phyloP scores from a whole-genome alignment of 2,113 vertebrate species.

The Chamaetylas fuelleborni region DNA sequence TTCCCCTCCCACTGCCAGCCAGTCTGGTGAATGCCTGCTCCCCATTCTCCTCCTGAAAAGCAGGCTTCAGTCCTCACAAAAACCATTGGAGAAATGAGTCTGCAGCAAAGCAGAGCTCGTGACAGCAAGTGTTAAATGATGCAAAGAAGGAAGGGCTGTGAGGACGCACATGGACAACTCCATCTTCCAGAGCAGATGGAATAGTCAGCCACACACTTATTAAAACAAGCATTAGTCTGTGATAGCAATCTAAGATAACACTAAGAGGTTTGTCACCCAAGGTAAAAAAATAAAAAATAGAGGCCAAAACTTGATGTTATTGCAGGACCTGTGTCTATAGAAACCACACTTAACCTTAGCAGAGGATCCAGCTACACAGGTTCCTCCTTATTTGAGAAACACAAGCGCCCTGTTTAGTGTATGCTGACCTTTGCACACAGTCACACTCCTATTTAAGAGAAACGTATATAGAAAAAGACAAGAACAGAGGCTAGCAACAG shows the following conservation, averaged over 20 bases:
- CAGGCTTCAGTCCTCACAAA: background rate
- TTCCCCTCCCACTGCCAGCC: background rate
- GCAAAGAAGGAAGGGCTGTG: background rate
- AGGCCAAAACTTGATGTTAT: background rate
- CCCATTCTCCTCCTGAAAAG: background rate
- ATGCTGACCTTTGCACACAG: background rate
- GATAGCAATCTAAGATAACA: constrained; percentile 45
- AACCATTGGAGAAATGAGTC: background rate
- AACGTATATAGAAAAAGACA: background rate
- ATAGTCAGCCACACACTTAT: constrained; percentile 18
- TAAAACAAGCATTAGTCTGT: constrained; percentile 19
- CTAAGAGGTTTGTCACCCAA: constrained; percentile 22
- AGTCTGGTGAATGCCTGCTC: background rate
- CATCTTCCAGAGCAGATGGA: background rate
- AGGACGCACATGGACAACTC: background rate
- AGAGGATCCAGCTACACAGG: background rate
- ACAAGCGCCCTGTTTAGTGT: background rate
- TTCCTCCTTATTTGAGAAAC: background rate
- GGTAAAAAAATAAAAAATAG: background rate
- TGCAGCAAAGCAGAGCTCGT: background rate
- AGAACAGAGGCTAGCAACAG: constrained; percentile 38
- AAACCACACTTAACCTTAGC: constrained; percentile 11
- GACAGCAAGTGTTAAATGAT: background rate
- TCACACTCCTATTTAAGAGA: background rate
- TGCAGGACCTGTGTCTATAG: constrained; percentile 10